phyloP scores from a whole-genome alignment of 2,888 invertebrate genomes.

The Apoda limacodes region DNA sequence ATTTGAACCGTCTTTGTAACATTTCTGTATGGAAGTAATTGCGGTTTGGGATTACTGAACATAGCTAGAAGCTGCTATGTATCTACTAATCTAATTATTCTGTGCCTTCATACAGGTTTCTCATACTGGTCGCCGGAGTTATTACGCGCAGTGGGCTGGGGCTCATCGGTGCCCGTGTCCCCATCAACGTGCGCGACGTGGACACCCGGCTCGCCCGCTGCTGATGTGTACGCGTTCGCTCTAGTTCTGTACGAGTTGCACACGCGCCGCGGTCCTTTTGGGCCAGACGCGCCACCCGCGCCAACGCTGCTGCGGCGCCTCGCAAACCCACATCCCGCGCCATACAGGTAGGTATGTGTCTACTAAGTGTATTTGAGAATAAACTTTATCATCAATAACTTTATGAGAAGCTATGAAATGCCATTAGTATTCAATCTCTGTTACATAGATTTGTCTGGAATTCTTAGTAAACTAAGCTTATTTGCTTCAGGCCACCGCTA shows the following conservation, averaged over 20 bases:
- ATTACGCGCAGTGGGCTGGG: conserved; percentile 65
- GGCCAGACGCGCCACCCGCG: conserved; percentile 75
- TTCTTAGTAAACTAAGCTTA: too few species aligned
- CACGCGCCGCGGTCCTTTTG: conserved; percentile 88
- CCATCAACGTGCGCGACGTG: conserved; percentile 37
- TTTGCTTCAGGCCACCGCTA: conserved; percentile 81
- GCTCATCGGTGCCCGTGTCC: conserved; percentile 36
- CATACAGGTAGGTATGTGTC: conserved; percentile 72
- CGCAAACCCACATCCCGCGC: conserved; percentile 58
- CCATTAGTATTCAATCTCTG: too few species aligned
- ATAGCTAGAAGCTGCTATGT: neutral
- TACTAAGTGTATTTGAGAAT: conserved; percentile 16
- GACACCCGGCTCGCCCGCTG: conserved; percentile 77
- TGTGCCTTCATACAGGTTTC: conserved; percentile 66
- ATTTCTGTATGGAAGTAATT: too few species aligned
- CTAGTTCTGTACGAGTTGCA: conserved; percentile 91
- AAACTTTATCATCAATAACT: too few species aligned
- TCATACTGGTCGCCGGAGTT: conserved; percentile 87
- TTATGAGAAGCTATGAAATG: too few species aligned
- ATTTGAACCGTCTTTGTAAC: too few species aligned
- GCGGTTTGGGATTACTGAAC: conserved; percentile 1
- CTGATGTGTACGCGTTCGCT: conserved; percentile 89
- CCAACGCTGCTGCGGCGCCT: conserved; percentile 73
- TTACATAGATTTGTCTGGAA: too few species aligned
- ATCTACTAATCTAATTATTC: neutral